phyloP scores from a whole-genome alignment of 1,140 invertebrate species.

The Bombus confusus region DNA sequence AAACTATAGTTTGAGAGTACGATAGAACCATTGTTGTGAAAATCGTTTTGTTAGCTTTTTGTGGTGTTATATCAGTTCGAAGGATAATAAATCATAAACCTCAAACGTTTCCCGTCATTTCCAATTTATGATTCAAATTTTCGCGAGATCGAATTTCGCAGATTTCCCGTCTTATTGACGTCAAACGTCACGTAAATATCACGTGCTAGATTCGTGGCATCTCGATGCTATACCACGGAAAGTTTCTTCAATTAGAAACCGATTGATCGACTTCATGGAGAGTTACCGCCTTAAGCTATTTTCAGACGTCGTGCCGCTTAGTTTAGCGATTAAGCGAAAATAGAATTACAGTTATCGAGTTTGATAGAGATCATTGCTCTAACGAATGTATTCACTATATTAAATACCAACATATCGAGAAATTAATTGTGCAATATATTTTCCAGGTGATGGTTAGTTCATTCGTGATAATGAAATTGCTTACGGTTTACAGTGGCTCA shows the following conservation, averaged over 20 bases:
- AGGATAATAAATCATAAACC: neutral
- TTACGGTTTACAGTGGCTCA: too few relatives aligned
- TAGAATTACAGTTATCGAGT: slow-evolving; percentile 25
- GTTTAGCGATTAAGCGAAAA: slow-evolving; percentile 27
- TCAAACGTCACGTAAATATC: slow-evolving; percentile 25
- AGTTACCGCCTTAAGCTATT: slow-evolving; percentile 25
- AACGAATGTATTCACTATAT: neutral
- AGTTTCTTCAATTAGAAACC: slow-evolving; percentile 41
- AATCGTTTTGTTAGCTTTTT: neutral
- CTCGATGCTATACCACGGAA: neutral
- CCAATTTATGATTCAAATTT: neutral
- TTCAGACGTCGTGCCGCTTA: slow-evolving; percentile 6
- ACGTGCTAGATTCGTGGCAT: slow-evolving; percentile 27
- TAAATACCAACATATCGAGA: neutral
- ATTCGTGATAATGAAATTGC: neutral
- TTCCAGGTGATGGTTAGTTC: neutral
- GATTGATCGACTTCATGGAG: slow-evolving; percentile 34
- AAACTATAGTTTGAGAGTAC: neutral
- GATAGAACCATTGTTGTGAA: neutral
- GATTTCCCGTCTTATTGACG: slow-evolving; percentile 8
- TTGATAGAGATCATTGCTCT: slow-evolving; percentile 28
- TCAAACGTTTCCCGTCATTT: neutral
- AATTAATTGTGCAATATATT: neutral
- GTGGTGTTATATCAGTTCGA: neutral
- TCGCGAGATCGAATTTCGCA: slow-evolving; percentile 3